phyloP scores from a whole-genome alignment of 2,113 vertebrate genomes.

The Gallinago paraguaiae region DNA sequence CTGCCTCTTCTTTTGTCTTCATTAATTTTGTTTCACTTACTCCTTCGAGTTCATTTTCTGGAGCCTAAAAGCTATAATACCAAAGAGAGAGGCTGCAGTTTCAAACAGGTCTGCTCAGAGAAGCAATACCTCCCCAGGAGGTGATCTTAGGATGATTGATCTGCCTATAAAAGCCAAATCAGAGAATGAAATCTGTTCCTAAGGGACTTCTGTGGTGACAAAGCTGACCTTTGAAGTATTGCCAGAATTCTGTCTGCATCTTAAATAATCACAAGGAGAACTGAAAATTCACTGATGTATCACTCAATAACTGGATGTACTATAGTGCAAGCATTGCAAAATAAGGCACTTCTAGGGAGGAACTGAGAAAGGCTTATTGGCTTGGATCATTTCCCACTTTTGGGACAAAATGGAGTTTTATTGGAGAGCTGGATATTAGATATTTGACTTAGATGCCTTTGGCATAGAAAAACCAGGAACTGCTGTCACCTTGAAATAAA shows the following conservation, averaged over 20 bases:
- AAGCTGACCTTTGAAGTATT: slow-evolving; percentile 3
- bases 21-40: background rate
- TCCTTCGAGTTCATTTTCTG: background rate
- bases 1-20: background rate
- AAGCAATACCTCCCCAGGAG: background rate
- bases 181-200: slow-evolving; percentile 17
- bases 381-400: background rate
- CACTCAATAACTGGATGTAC: background rate
- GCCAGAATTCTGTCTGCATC: slow-evolving; percentile 14
- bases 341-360: background rate
- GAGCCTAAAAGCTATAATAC: background rate
- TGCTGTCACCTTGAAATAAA: background rate
- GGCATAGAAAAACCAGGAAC: background rate
- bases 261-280: background rate
- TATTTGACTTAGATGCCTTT: background rate
- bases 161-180: slow-evolving; percentile 28
- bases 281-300: background rate
- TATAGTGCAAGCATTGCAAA: background rate
- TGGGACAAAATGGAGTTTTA: background rate
- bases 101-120: background rate
- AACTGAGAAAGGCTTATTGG: background rate
- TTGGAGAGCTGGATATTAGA: background rate
- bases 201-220: background rate
- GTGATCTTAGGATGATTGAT: background rate
- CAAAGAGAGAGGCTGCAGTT: background rate